Evolutionary conservation across 2,797 vertebrate species (phyloP).

Genomic region (Natrix natrix): DNA sequence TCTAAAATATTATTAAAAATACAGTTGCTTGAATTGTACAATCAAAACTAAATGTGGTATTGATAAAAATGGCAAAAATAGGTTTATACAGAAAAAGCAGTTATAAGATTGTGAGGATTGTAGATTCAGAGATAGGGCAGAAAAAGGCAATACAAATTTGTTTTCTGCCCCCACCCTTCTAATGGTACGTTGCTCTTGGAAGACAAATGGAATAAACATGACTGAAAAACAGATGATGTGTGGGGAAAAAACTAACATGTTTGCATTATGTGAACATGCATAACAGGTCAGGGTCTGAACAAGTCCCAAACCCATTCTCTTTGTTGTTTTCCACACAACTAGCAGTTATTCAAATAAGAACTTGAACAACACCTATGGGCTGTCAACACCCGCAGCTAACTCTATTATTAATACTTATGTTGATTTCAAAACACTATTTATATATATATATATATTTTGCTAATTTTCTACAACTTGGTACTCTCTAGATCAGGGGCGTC

Average conservation of each 20-base stretch:
- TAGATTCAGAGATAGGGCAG: background rate
- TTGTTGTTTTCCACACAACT: background rate
- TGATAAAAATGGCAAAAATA: background rate
- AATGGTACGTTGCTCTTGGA: background rate
- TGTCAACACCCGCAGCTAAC: background rate
- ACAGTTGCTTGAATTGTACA: background rate
- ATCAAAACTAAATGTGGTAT: background rate
- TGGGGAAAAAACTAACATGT: background rate
- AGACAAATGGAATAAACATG: background rate
- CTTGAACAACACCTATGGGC: background rate
- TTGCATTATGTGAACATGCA: background rate
- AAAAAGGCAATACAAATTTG: background rate
- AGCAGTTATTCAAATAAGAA: background rate
- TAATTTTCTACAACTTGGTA: background rate
- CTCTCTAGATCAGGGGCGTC: background rate
- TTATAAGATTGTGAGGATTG: background rate
- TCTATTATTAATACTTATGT: background rate
- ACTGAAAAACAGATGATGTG: background rate
- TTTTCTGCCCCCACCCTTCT: background rate
- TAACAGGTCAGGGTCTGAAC: background rate
- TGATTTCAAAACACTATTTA: background rate
- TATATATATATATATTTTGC: too few relatives aligned
- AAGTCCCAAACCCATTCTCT: background rate
- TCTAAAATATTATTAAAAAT: background rate
- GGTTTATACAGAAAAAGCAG: background rate